A percentile compares a stretch with the other conserved stretches of the same genome.
Evolutionary conservation across 1,140 invertebrate species (phyloP).

Genomic region (Drosophila saltans): DNA sequence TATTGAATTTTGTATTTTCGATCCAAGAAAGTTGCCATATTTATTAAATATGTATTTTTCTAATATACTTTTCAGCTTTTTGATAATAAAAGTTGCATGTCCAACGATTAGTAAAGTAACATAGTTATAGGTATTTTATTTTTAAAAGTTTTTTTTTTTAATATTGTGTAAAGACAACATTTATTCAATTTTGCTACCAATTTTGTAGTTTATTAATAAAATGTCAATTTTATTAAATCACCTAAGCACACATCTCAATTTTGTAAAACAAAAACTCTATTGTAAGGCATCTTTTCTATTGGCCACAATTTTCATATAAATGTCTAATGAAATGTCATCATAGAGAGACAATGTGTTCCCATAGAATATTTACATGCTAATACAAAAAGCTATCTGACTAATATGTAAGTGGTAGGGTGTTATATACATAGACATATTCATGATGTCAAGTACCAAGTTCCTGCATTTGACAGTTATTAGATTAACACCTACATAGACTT

Average conservation of each 20-base stretch:
- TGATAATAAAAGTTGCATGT: background rate
- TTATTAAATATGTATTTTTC: background rate
- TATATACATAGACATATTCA: background rate
- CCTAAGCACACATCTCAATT: background rate
- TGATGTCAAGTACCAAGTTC: conserved; percentile 54
- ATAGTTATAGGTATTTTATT: background rate
- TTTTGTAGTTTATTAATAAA: background rate
- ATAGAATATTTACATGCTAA: conserved; percentile 15
- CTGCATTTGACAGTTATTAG: conserved; percentile 80
- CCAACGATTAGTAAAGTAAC: background rate
- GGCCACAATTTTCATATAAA: background rate
- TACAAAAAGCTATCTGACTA: conserved; percentile 32
- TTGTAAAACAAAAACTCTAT: background rate
- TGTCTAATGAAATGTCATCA: conserved; percentile 1
- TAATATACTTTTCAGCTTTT: background rate
- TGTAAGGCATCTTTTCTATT: background rate
- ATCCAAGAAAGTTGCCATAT: no score
- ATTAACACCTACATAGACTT: conserved; percentile 69
- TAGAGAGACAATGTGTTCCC: conserved; percentile 2
- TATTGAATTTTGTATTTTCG: no score
- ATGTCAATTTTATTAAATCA: no score
- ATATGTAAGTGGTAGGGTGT: conserved; percentile 4
- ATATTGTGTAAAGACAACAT: background rate
- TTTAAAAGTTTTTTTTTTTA: background rate
- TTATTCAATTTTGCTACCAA: no score